phyloP scores from a whole-genome alignment of 2,888 invertebrate genomes.

The Eudemis profundana region DNA sequence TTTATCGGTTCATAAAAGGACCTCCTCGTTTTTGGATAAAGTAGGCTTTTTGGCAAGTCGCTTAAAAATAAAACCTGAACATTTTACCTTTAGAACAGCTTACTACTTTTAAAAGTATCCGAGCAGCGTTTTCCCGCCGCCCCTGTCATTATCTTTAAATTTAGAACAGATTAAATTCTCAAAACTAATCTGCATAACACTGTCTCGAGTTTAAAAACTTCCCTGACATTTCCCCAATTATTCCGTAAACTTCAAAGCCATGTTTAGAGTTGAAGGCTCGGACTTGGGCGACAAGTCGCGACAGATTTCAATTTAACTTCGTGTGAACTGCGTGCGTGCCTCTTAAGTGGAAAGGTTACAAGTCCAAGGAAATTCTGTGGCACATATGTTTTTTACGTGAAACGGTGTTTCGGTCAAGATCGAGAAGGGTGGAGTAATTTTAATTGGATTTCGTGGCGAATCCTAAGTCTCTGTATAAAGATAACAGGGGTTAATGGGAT shows the following conservation, averaged over 20 bases:
- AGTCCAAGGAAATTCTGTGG: background rate
- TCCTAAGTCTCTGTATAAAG: background rate
- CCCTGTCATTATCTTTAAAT: background rate
- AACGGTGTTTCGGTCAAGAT: constrained; percentile 1
- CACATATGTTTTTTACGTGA: background rate
- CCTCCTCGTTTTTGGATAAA: too few species aligned
- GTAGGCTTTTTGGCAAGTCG: too few species aligned
- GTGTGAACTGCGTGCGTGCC: constrained; percentile 1
- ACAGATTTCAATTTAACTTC: constrained; percentile 39
- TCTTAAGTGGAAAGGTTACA: background rate
- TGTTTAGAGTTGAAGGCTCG: constrained; percentile 22
- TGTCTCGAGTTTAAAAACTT: constrained; percentile 12
- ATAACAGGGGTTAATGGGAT: constrained; percentile 1
- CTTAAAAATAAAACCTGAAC: too few species aligned
- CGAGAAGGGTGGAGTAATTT: constrained; percentile 4
- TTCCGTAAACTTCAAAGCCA: constrained; percentile 23
- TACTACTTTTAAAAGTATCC: background rate
- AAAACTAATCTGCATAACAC: constrained; percentile 21
- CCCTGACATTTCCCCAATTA: constrained; percentile 6
- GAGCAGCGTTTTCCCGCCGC: background rate
- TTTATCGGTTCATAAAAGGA: too few species aligned
- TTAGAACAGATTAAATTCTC: background rate
- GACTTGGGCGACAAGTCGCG: constrained; percentile 29
- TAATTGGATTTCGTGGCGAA: constrained; percentile 26
- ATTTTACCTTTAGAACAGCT: too few species aligned